Evolutionary conservation across 2,888 invertebrate genomes (phyloP).

Genomic region (Unio pictorum): DNA sequence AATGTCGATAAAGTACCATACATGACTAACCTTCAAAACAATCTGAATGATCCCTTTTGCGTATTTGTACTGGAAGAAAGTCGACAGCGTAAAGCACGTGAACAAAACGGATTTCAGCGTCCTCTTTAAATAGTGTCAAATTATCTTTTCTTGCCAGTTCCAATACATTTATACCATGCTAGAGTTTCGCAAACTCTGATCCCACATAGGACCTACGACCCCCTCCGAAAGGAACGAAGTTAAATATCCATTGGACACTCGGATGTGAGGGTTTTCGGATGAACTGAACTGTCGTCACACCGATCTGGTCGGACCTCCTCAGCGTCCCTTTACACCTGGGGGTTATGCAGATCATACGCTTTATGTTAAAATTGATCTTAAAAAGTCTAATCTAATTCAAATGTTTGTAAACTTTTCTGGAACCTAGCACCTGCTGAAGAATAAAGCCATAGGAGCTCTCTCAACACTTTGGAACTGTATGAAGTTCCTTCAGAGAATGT

Average conservation of each 20-base stretch:
- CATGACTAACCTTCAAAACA: too few relatives aligned
- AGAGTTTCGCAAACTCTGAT: conserved; percentile 26
- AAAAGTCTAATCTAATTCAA: conserved; percentile 58
- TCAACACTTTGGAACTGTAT: conserved; percentile 52
- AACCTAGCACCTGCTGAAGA: conserved; percentile 63
- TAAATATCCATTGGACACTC: conserved; percentile 4
- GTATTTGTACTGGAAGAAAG: conserved; percentile 17
- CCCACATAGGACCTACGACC: conserved; percentile 33
- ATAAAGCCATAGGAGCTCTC: conserved; percentile 57
- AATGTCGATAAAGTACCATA: too few relatives aligned
- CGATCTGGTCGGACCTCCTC: conserved; percentile 33
- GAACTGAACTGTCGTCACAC: conserved; percentile 17
- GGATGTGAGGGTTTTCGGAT: background rate
- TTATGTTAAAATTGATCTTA: too few relatives aligned
- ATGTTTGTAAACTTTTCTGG: conserved; percentile 56
- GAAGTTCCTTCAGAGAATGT: conserved; percentile 25
- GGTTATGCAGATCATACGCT: conserved; percentile 3
- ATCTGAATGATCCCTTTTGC: too few relatives aligned
- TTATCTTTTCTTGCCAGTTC: conserved; percentile 30
- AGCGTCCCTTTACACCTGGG: conserved; percentile 25
- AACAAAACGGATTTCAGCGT: conserved; percentile 27
- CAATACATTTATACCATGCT: conserved; percentile 29
- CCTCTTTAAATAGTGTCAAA: conserved; percentile 29
- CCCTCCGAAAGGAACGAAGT: conserved; percentile 33
- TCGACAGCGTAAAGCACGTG: conserved; percentile 29